Percentiles rank a stretch among this genome's conserved stretches.
These are phyloP conservation scores for Theristicus caerulescens DNA, from an alignment of 2,113 vertebrate species.

Conservation along the genomic window DNA sequence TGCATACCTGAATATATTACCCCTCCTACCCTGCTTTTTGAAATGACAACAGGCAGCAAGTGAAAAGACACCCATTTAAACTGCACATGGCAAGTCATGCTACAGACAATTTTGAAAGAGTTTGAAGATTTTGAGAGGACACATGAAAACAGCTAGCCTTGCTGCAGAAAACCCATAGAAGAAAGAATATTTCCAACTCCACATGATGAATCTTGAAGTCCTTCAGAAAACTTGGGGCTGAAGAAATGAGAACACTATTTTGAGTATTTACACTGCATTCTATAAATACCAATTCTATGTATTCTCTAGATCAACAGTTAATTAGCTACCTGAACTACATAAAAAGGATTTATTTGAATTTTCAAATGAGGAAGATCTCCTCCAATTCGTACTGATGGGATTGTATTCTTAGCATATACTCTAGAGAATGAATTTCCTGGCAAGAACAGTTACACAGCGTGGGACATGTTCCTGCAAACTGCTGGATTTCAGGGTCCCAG, in stretches of 20 bases:
- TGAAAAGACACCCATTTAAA: background rate
- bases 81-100: background rate
- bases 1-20: background rate
- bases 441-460: fast-evolving
- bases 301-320: background rate
- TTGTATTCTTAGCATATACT: background rate
- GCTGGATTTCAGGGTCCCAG: background rate
- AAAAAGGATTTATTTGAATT: background rate
- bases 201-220: background rate
- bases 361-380: background rate
- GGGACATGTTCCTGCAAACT: background rate
- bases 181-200: background rate
- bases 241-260: background rate
- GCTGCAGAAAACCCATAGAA: background rate
- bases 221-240: background rate
- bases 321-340: background rate
- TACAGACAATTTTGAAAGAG: background rate
- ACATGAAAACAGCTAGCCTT: background rate
- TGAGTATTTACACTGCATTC: background rate
- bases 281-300: background rate
- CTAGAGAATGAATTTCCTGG: background rate
- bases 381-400: background rate
- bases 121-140: background rate
- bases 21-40: background rate
- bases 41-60: background rate